Conservation (phyloP, 2,888 invertebrate species). For the Ametastegia equiseti region DNA sequence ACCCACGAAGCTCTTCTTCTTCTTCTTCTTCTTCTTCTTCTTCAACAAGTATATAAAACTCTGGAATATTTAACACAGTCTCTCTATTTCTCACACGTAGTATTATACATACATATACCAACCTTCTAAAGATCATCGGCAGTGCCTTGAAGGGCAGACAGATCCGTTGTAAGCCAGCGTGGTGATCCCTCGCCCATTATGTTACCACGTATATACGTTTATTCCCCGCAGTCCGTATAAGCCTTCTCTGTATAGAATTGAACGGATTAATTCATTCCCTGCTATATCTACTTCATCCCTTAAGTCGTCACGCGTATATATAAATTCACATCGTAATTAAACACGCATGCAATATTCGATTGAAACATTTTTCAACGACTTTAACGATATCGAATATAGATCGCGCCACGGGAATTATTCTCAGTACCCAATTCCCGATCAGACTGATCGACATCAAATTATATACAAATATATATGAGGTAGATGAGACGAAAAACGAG, state of each 20-base stretch:
- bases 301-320: too few relatives aligned
- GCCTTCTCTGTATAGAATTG: constrained; percentile 40
- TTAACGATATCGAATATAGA: too few relatives aligned
- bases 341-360: too few relatives aligned
- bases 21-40: too few relatives aligned
- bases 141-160: constrained; percentile 67
- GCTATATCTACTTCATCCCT: neutral
- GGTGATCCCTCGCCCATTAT: constrained; percentile 68
- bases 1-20: too few relatives aligned
- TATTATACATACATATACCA: constrained; percentile 47
- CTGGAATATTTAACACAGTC: neutral
- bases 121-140: constrained; percentile 76
- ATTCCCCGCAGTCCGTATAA: constrained; percentile 51
- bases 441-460: neutral
- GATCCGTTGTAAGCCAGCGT: constrained; percentile 67
- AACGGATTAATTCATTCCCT: constrained; percentile 32
- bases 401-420: too few relatives aligned
- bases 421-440: neutral
- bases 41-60: too few relatives aligned
- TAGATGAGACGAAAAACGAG: neutral
- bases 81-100: neutral
- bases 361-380: too few relatives aligned
- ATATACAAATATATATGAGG: neutral
- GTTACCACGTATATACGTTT: constrained; percentile 48
- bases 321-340: too few relatives aligned